A percentile compares a stretch with the other conserved stretches of the same genome.
Conservation (phyloP, 2,797 vertebrate species). For the Galaxias olidus region DNA sequence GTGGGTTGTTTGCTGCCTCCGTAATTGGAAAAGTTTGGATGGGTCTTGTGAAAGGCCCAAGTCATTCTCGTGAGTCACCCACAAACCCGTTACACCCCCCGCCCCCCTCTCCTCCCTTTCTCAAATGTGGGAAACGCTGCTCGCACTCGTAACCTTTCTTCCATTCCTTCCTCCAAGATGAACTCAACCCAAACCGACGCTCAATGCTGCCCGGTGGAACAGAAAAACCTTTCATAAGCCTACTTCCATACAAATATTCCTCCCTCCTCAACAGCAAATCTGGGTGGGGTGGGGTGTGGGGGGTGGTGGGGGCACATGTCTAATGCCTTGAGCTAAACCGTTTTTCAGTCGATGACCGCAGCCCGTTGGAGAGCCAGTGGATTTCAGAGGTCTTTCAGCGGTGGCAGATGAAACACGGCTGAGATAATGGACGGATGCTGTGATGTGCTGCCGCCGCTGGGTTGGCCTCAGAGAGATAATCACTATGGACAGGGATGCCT, state of each 20-base stretch:
- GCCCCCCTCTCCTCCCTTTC: conserved; percentile 5
- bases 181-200: conserved; percentile 61
- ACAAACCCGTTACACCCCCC: conserved; percentile 19
- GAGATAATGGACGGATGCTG: neutral
- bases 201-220: conserved; percentile 42
- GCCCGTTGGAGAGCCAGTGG: conserved; percentile 11
- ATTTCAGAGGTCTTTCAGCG: conserved; percentile 16
- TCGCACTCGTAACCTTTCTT: conserved; percentile 51
- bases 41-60: conserved; percentile 44
- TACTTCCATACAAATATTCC: conserved; percentile 41
- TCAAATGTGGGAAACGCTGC: conserved; percentile 51
- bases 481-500: neutral
- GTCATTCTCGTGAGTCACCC: conserved; percentile 65
- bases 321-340: conserved; percentile 25
- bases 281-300: too few species aligned
- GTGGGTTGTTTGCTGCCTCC: conserved; percentile 31
- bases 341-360: conserved; percentile 27
- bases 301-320: conserved; percentile 48
- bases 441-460: neutral
- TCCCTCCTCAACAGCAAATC: conserved; percentile 32
- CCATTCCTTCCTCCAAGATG: conserved; percentile 64
- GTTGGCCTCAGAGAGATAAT: neutral
- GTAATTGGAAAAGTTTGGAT: conserved; percentile 48
- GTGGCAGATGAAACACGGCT: conserved; percentile 11
- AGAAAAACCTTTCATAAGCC: conserved; percentile 66